Conservation (phyloP, 2,113 vertebrate species). For the Spea bombifrons region DNA sequence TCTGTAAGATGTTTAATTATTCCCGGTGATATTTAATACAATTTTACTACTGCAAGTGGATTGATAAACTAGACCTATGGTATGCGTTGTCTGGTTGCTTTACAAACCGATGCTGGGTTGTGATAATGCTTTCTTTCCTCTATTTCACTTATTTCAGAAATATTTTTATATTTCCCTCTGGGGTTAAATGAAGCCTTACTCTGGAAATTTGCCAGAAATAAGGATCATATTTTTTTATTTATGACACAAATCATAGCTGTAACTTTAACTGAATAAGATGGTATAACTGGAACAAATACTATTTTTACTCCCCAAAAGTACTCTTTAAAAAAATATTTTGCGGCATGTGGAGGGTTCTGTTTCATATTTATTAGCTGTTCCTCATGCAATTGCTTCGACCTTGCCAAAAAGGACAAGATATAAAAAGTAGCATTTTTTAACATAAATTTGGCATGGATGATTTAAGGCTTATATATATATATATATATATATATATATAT, state of each 20-base stretch:
- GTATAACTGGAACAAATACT: not conserved
- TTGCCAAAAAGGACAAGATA: slow-evolving; percentile 37
- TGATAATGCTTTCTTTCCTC: too few relatives aligned
- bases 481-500: not conserved
- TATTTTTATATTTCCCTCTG: too few relatives aligned
- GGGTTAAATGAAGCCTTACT: too few relatives aligned
- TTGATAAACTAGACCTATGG: not conserved
- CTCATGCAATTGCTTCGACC: slow-evolving; percentile 9
- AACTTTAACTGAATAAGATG: too few relatives aligned
- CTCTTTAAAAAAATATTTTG: not conserved
- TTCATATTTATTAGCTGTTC: not conserved
- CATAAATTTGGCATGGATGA: slow-evolving; percentile 33
- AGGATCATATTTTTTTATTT: not conserved
- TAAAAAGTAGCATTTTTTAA: slow-evolving; percentile 40
- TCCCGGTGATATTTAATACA: too few relatives aligned
- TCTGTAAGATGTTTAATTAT: too few relatives aligned
- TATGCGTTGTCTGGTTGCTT: not conserved
- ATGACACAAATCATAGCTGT: not conserved
- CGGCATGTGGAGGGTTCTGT: too few relatives aligned
- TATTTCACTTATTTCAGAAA: too few relatives aligned
- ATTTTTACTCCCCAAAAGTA: slow-evolving; percentile 4
- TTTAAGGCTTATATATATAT: slow-evolving; percentile 23
- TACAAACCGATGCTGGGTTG: not conserved
- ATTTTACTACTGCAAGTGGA: too few relatives aligned
- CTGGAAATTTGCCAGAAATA: not conserved